These are phyloP conservation scores for Drosophila prolongata DNA, from an alignment of 2,888 invertebrate genomes.

Conservation along the genomic window DNA sequence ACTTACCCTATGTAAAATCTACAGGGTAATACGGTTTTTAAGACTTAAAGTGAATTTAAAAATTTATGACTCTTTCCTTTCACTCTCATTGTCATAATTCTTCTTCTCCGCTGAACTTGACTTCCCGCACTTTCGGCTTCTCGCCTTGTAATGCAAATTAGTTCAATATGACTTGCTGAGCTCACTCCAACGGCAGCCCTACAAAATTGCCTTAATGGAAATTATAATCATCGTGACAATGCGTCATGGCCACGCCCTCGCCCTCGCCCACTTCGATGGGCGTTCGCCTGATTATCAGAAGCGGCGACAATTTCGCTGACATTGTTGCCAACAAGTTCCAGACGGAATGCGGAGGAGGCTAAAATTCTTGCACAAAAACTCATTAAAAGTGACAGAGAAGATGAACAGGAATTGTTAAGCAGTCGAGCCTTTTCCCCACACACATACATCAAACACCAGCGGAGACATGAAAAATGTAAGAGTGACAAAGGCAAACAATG, in stretches of 20 bases:
- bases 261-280: slow-evolving; percentile 13
- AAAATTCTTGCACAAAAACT: slow-evolving; percentile 46
- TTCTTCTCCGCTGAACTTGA: slow-evolving; percentile 11
- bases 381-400: slow-evolving; percentile 54
- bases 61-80: neutral
- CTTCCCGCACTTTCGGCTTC: slow-evolving; percentile 22
- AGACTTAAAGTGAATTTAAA: neutral
- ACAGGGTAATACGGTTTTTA: too few relatives aligned
- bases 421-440: neutral
- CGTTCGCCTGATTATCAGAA: slow-evolving; percentile 51
- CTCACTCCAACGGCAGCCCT: slow-evolving; percentile 11
- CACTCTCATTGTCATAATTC: neutral
- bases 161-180: slow-evolving; percentile 46
- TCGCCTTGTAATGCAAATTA: slow-evolving; percentile 52
- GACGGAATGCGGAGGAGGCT: slow-evolving; percentile 8
- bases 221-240: slow-evolving; percentile 54
- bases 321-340: slow-evolving; percentile 54
- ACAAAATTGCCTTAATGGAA: slow-evolving; percentile 46
- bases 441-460: slow-evolving; percentile 20
- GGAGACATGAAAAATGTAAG: slow-evolving; percentile 5
- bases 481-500: slow-evolving; percentile 26
- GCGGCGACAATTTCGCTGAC: slow-evolving; percentile 50
- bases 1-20: too few relatives aligned
- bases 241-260: slow-evolving; percentile 35
- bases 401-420: slow-evolving; percentile 37